Percentiles rank a stretch among this genome's conserved stretches.
Conservation (phyloP, 2,113 vertebrate genomes). For the Otis tarda region DNA sequence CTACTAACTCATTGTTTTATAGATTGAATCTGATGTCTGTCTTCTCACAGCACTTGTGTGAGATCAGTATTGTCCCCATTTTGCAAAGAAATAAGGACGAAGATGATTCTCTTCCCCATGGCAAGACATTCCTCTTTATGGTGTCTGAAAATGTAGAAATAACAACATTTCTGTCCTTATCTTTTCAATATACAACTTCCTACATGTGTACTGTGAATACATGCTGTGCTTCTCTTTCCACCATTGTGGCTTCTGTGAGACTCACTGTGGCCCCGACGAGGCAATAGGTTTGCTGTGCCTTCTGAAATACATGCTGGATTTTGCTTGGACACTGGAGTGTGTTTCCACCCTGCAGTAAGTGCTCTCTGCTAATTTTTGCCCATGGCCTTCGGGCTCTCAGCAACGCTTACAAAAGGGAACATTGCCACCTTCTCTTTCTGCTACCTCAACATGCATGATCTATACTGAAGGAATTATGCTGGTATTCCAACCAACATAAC, state of each 20-base stretch:
- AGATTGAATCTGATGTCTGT: neutral
- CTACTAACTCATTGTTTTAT: neutral
- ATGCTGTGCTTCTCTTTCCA: rapidly evolving
- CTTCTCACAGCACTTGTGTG: neutral
- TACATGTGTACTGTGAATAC: rapidly evolving
- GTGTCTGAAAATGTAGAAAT: neutral
- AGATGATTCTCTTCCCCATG: neutral
- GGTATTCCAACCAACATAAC: neutral
- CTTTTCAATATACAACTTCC: neutral
- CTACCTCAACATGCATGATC: neutral
- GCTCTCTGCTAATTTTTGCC: neutral
- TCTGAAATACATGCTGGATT: neutral
- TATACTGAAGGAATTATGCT: neutral
- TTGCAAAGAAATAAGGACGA: neutral
- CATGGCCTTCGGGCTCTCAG: rapidly evolving
- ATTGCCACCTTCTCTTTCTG: neutral
- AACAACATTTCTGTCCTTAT: neutral
- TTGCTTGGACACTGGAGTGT: neutral
- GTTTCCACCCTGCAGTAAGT: neutral
- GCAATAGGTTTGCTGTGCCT: neutral
- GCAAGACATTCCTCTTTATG: neutral
- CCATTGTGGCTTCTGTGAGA: neutral
- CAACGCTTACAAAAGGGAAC: neutral
- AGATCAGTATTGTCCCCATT: neutral
- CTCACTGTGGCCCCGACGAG: rapidly evolving